Base-by-base conservation (phyloP, 2,797 vertebrate genomes). In the Girardinus metallicus region DNA sequence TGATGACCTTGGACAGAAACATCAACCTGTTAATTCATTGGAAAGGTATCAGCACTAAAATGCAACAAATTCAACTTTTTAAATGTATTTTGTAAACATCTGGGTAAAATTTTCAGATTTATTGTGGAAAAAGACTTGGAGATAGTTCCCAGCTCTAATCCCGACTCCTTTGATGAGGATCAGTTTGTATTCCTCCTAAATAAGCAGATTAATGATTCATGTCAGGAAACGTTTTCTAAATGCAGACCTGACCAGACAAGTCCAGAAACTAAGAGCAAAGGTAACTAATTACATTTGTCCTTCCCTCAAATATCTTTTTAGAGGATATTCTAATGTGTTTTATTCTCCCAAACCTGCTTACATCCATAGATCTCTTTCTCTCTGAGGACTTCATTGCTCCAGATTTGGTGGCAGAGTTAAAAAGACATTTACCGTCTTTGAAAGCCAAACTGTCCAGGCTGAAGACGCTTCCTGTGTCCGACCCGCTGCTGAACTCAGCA, bases 371-470 rank as follows among this genome's bases (percentile, higher is more conserved):
- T 92, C 94, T 97, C 11, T 88, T 36, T 81, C 86, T 97, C 85
- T 91, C 94, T 55, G 96, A 97, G 8, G 96, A 98, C 75, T 73
- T 96, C 47, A 31, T 97, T 74, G 93, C 92, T 83, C 39, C 78
- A 49, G 90, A 96, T 83, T 77, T 91, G 83, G 91, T 97, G 82
- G 80, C 76, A 79, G 55, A 74, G 5, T 96, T 94, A 88, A 85
- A 23, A 85, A 95, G 87, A 84, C 93, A 92, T 1, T 77, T 97
- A 75, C 97, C 97, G 46, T 86, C 92, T 9, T 76, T 95, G 76
- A 90, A 85, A 80, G 43, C 82, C 73, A 92, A 96, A 77, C 75
- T 96, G 82, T 96, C 92, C 89, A 95, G 96, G 78, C 87, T 98
- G 60, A 96, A 92, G 55, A 89, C 83, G 11, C 91, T 96, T 87